phyloP scores from a whole-genome alignment of 2,797 vertebrate genomes.

The Percopsis omiscomaycus region DNA sequence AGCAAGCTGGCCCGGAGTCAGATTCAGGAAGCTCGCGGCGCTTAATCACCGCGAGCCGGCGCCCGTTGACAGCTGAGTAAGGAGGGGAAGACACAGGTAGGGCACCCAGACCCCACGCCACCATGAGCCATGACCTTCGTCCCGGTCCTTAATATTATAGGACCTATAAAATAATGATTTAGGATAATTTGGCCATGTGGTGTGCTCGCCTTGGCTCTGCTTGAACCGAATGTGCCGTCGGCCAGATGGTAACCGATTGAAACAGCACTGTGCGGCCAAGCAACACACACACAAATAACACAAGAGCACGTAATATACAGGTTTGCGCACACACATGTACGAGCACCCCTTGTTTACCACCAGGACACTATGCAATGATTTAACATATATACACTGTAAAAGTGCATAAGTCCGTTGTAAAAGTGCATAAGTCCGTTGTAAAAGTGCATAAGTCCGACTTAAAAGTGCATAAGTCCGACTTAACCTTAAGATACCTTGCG shows the following conservation, averaged over 20 bases:
- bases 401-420: too few species aligned
- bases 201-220: conserved; percentile 26
- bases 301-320: too few species aligned
- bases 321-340: background rate
- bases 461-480: too few species aligned
- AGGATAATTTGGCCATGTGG: conserved; percentile 47
- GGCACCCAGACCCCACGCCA: conserved; percentile 53
- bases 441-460: too few species aligned
- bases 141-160: conserved; percentile 68
- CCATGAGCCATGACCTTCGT: conserved; percentile 67
- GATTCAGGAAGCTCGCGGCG: conserved; percentile 51
- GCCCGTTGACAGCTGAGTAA: conserved; percentile 73
- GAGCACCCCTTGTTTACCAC: background rate
- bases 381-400: background rate
- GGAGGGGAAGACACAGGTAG: conserved; percentile 66
- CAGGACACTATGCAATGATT: background rate
- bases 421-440: too few species aligned
- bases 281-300: too few species aligned
- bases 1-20: conserved; percentile 60
- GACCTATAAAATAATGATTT: conserved; percentile 68
- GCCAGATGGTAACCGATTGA: background rate
- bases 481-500: too few species aligned
- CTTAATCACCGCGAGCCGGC: conserved; percentile 66
- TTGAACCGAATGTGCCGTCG: conserved; percentile 7
- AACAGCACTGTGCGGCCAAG: background rate